Evolutionary conservation across 1,140 invertebrate genomes (phyloP), one percentile per base, ranked within the genome.

Genomic region (Philotrypesis tridentata): DNA sequence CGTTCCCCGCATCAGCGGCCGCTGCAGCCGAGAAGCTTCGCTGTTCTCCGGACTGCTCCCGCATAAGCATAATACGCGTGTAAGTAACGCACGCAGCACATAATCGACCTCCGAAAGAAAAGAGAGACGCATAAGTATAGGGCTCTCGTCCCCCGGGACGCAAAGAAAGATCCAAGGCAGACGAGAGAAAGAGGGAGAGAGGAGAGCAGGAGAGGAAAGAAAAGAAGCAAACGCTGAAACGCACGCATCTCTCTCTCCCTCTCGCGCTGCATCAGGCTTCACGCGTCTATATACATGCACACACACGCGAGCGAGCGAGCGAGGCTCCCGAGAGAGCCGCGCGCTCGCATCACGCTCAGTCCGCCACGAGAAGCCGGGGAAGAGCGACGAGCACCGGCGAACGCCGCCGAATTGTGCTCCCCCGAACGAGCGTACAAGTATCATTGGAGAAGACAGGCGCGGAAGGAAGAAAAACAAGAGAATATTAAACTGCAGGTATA

Each of bases 321-420:
- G 37, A 61, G n/a, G n/a, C n/a, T n/a, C n/a, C n/a, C n/a, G n/a
- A n/a, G n/a, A n/a, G n/a, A n/a, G n/a, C n/a, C n/a, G n/a, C n/a
- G n/a, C n/a, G n/a, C n/a, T n/a, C n/a, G n/a, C n/a, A 27, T 37
- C 73, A 9, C 85, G 25, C 75, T 75, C 84, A 83, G 85, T 76
- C 37, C 84, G 29, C 76, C 29, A 21, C 61, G 63, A 81, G 79
- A 60, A 68, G 79, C 79, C 79, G 79, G 68, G 29, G 29, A 71
- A 71, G 29, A 67, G 74, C 48, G 75, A 65, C 29, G 33, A 55
- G 33, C 37, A 70, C 63, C 37, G 67, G 65, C 68, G 48, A 71
- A n/a, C n/a, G 7, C 11, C 2, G 48, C 48, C 48, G 48, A 55
- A 55, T 7, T 17, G 48, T 55, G 48, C 48, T 55, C 48, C 48